Percentiles rank a stretch among this genome's conserved stretches.
These are phyloP conservation scores for Acheta domesticus DNA, from an alignment of 2,888 invertebrate genomes.

Conservation along the genomic window DNA sequence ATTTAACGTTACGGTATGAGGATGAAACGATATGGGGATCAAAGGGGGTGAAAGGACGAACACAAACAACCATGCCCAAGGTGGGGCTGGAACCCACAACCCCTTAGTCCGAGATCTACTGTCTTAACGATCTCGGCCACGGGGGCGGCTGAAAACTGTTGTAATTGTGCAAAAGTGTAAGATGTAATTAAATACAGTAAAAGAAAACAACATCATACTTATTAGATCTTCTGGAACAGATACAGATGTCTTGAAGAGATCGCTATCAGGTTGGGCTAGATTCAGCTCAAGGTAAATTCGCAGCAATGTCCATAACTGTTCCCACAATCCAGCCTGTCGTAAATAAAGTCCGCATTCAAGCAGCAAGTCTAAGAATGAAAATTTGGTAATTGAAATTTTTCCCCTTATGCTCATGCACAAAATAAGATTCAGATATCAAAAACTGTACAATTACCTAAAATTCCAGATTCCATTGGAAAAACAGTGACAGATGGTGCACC, in stretches of 20 bases:
- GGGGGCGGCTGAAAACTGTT: too few relatives aligned
- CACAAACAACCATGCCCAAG: too few relatives aligned
- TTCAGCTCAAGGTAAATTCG: conserved; percentile 66
- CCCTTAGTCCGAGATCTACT: too few relatives aligned
- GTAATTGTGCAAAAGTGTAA: too few relatives aligned
- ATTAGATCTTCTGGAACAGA: conserved; percentile 32
- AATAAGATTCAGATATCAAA: too few relatives aligned
- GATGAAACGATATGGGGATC: too few relatives aligned
- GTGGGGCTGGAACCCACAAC: too few relatives aligned
- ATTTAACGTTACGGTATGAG: too few relatives aligned
- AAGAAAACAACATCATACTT: neutral
- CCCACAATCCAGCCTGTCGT: conserved; percentile 70
- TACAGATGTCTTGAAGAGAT: conserved; percentile 41
- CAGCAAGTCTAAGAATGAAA: conserved; percentile 44
- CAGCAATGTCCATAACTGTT: conserved; percentile 69
- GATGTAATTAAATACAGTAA: too few relatives aligned
- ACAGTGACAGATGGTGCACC: conserved; percentile 28
- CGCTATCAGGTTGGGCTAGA: conserved; percentile 49
- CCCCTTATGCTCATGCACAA: too few relatives aligned
- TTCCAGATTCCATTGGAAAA: conserved; percentile 29
- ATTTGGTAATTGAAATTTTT: neutral
- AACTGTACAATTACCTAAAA: conserved; percentile 39
- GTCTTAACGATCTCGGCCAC: too few relatives aligned
- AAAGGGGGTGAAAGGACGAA: too few relatives aligned
- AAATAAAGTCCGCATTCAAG: conserved; percentile 58